Evolutionary conservation across 2,888 invertebrate genomes (phyloP).

Genomic region (Lithophane socia): DNA sequence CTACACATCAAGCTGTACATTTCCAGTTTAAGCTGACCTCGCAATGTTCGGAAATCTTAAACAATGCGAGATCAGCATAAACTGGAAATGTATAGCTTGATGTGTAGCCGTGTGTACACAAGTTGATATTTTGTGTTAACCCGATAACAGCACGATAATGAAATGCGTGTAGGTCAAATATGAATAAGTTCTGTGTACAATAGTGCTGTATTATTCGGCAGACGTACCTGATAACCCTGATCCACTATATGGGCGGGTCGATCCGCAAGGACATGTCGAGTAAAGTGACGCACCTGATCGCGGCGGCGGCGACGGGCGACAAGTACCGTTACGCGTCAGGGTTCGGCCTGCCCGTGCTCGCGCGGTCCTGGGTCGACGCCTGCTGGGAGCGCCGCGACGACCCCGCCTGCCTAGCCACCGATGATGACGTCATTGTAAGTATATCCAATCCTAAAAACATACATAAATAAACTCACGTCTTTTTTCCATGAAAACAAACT

Average conservation of each 20-base stretch:
- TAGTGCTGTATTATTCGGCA: conserved; percentile 79
- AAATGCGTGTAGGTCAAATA: conserved; percentile 22
- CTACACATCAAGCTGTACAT: too few relatives aligned
- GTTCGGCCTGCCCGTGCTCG: conserved; percentile 96
- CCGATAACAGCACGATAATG: conserved; percentile 8
- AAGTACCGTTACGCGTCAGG: conserved; percentile 98
- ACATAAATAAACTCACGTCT: background rate
- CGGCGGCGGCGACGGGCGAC: conserved; percentile 96
- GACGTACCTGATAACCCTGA: conserved; percentile 96
- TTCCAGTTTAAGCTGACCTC: too few relatives aligned
- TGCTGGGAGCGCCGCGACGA: conserved; percentile 96
- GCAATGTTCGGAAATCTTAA: too few relatives aligned
- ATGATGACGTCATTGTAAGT: conserved; percentile 92
- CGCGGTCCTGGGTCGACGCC: conserved; percentile 96
- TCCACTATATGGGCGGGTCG: conserved; percentile 99
- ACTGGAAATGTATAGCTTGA: too few relatives aligned
- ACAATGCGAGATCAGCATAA: too few relatives aligned
- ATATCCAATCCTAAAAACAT: background rate
- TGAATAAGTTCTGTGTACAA: conserved; percentile 24
- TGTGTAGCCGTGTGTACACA: too few relatives aligned
- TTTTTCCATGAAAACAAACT: conserved; percentile 15
- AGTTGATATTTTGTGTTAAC: conserved; percentile 10
- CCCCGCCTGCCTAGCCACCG: conserved; percentile 92
- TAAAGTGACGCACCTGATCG: conserved; percentile 98
- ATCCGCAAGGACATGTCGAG: conserved; percentile 97